Percentiles rank a stretch among this genome's conserved stretches.
phyloP scores from a whole-genome alignment of 2,113 vertebrate genomes.

The Catharus bicknelli region DNA sequence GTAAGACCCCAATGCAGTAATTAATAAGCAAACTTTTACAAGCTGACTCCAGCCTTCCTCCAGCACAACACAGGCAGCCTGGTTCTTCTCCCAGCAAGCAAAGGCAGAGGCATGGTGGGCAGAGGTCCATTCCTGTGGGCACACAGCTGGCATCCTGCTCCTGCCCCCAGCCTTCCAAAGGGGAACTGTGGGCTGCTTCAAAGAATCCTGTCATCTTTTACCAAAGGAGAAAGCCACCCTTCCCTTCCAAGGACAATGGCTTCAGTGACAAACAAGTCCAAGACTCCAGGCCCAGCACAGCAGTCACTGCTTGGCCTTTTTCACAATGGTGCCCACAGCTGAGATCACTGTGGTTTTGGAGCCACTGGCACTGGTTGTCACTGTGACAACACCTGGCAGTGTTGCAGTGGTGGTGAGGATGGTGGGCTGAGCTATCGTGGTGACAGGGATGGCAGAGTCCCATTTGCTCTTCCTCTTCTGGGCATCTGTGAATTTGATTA shows the following conservation, averaged over 20 bases:
- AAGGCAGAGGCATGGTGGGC: slow-evolving; percentile 5
- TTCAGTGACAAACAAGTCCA: slow-evolving; percentile 19
- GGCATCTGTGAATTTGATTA: slow-evolving; percentile 79
- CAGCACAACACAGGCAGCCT: not conserved
- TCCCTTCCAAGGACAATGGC: not conserved
- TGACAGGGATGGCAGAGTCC: slow-evolving; percentile 95
- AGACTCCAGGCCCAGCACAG: slow-evolving; percentile 23
- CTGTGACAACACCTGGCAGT: slow-evolving; percentile 91
- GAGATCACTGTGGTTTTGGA: slow-evolving; percentile 98
- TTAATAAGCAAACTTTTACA: slow-evolving; percentile 2
- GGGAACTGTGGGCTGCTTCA: slow-evolving; percentile 17
- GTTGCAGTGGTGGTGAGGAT: slow-evolving; percentile 93
- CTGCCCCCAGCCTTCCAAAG: not conserved
- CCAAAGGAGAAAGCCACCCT: slow-evolving; percentile 20
- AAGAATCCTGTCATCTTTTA: slow-evolving; percentile 36
- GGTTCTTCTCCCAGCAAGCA: not conserved
- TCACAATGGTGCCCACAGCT: slow-evolving; percentile 95
- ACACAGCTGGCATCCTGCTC: slow-evolving; percentile 31
- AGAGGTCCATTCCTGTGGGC: slow-evolving; percentile 34
- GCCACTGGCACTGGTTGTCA: slow-evolving; percentile 95
- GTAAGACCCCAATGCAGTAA: not conserved
- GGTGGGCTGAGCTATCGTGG: slow-evolving; percentile 89
- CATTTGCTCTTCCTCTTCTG: slow-evolving; percentile 99
- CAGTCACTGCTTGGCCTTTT: slow-evolving; percentile 95
- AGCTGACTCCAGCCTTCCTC: not conserved